A percentile compares a stretch with the other conserved stretches of the same genome.
Evolutionary conservation across 2,113 vertebrate species (phyloP).

Genomic region (Mustelus asterias): DNA sequence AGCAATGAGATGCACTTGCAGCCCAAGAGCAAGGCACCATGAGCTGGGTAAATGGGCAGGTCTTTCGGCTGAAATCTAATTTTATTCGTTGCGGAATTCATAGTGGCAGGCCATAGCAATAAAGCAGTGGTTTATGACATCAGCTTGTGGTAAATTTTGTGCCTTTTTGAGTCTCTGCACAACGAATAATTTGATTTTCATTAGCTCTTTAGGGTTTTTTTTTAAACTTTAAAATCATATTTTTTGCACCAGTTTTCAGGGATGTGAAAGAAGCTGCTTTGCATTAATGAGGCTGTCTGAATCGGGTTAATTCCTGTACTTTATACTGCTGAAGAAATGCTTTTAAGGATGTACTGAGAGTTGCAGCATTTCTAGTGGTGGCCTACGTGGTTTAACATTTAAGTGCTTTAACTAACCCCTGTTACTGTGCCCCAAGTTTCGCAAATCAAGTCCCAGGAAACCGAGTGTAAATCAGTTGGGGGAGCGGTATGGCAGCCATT

Average conservation of each 20-base stretch:
- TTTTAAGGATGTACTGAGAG: constrained; percentile 32
- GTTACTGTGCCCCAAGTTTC: neutral
- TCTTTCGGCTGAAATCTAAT: neutral
- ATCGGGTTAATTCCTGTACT: constrained; percentile 38
- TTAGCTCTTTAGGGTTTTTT: constrained; percentile 3
- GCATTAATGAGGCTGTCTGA: constrained; percentile 37
- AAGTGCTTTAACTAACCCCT: neutral
- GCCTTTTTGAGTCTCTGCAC: constrained; percentile 26
- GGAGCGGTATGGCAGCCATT: no score
- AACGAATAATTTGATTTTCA: constrained; percentile 26
- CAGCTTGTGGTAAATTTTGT: constrained; percentile 32
- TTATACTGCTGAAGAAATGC: constrained; percentile 38
- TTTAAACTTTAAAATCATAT: constrained; percentile 25
- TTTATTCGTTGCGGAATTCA: neutral
- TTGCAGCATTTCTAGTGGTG: constrained; percentile 28
- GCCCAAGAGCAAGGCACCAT: neutral
- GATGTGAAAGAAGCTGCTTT: constrained; percentile 38
- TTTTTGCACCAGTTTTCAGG: constrained; percentile 37
- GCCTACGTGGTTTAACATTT: neutral
- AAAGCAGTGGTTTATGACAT: neutral
- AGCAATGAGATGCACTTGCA: neutral
- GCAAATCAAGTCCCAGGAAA: neutral
- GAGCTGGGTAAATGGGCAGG: neutral
- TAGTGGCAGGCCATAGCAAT: neutral
- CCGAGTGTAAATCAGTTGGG: neutral